A percentile compares a stretch with the other conserved stretches of the same genome.
Evolutionary conservation across 2,888 invertebrate genomes (phyloP).

Genomic region (Clunio marinus): DNA sequence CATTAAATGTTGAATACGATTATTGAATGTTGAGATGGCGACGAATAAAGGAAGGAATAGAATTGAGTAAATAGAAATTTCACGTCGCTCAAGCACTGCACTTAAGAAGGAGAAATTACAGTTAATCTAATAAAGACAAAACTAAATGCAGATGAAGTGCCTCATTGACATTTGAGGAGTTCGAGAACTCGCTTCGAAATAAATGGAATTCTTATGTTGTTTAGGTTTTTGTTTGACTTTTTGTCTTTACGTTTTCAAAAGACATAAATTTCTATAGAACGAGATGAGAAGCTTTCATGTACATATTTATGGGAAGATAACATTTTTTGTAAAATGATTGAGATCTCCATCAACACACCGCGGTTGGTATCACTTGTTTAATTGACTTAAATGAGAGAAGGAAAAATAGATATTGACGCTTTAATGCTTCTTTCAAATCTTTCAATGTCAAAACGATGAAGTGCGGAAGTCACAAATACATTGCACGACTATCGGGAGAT

Average conservation of each 20-base stretch:
- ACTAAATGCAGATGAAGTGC: neutral
- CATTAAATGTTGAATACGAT: neutral
- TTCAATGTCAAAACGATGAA: neutral
- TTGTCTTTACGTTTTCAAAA: neutral
- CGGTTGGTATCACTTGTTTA: neutral
- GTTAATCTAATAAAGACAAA: constrained; percentile 10
- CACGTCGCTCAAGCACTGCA: neutral
- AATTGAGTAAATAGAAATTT: neutral
- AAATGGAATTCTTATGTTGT: neutral
- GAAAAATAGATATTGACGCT: too few species aligned
- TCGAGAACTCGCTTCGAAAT: neutral
- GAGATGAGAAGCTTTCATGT: too few species aligned
- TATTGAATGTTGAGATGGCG: neutral
- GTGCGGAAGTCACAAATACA: neutral
- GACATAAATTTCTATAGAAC: neutral
- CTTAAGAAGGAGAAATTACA: neutral
- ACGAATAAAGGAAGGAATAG: neutral
- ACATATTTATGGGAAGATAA: too few species aligned
- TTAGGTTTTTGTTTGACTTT: neutral
- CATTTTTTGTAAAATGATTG: too few species aligned
- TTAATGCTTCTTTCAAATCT: neutral
- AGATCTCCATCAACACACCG: neutral
- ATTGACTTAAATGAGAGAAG: too few species aligned
- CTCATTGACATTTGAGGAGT: too few species aligned
- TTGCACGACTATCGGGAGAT: too few species aligned